phyloP scores from a whole-genome alignment of 2,888 invertebrate species.

The Cremastinae sp. region DNA sequence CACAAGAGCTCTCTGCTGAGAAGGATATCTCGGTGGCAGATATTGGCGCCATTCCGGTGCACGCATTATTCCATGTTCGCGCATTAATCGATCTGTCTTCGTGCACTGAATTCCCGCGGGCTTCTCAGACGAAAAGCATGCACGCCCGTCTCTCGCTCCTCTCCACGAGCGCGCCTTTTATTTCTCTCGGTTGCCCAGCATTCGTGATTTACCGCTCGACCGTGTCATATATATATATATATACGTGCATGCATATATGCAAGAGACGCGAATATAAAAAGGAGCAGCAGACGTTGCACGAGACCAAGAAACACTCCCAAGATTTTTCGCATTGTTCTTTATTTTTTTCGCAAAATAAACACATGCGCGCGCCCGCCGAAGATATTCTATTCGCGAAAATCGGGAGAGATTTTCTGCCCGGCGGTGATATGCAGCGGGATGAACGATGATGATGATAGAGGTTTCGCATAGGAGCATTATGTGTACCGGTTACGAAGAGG shows the following conservation, averaged over 20 bases:
- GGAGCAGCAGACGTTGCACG: too few relatives aligned
- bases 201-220: slow-evolving; percentile 23
- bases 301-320: neutral
- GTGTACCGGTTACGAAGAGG: too few relatives aligned
- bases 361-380: neutral
- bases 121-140: slow-evolving; percentile 38
- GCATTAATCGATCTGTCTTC: slow-evolving; percentile 62
- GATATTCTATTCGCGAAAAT: slow-evolving; percentile 2
- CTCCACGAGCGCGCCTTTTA: neutral
- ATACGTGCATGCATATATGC: too few relatives aligned
- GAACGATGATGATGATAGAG: slow-evolving; percentile 21
- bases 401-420: neutral
- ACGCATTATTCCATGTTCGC: slow-evolving; percentile 67
- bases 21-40: slow-evolving; percentile 26
- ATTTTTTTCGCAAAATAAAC: neutral
- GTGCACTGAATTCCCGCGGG: slow-evolving; percentile 30
- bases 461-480: too few relatives aligned
- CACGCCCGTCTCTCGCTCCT: slow-evolving; percentile 10
- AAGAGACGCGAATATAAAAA: too few relatives aligned
- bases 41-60: slow-evolving; percentile 70
- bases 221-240: too few relatives aligned
- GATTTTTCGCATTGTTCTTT: neutral
- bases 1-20: too few relatives aligned
- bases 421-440: slow-evolving; percentile 1
- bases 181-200: slow-evolving; percentile 6